Conservation (phyloP, 2,888 invertebrate species). For the Chrysolina americana region DNA sequence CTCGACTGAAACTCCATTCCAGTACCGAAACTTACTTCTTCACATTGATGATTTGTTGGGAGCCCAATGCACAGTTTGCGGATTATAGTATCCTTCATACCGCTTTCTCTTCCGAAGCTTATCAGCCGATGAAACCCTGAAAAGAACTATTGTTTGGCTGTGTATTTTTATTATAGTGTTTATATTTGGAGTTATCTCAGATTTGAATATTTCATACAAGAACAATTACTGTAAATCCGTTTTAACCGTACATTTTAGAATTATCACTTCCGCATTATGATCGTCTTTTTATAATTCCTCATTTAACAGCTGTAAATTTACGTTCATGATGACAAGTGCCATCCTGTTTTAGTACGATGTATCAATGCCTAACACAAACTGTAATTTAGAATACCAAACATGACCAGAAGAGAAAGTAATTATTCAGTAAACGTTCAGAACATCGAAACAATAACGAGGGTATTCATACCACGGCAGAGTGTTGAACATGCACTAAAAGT, state of each 20-base stretch:
- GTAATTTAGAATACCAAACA: conserved; percentile 8
- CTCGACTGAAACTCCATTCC: no score
- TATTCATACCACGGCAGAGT: conserved; percentile 6
- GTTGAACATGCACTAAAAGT: conserved; percentile 16
- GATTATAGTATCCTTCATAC: no score
- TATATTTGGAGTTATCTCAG: no score
- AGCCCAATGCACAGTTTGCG: no score
- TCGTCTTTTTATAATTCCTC: background rate
- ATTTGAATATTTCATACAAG: background rate
- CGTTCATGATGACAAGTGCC: conserved; percentile 7
- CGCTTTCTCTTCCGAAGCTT: no score
- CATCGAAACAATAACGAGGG: conserved; percentile 8
- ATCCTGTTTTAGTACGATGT: conserved; percentile 12
- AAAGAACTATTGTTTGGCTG: no score
- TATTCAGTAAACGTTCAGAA: conserved; percentile 8
- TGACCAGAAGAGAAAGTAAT: conserved; percentile 18
- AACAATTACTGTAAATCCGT: background rate
- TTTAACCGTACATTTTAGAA: background rate
- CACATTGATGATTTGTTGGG: no score
- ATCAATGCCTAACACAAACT: background rate
- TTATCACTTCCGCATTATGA: conserved; percentile 4
- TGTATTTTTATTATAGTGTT: no score
- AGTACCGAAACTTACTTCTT: no score
- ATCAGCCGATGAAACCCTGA: no score
- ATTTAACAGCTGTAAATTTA: background rate